Base-by-base conservation (phyloP, 2,888 invertebrate genomes). In the Lepidocyrtoides sp. region DNA sequence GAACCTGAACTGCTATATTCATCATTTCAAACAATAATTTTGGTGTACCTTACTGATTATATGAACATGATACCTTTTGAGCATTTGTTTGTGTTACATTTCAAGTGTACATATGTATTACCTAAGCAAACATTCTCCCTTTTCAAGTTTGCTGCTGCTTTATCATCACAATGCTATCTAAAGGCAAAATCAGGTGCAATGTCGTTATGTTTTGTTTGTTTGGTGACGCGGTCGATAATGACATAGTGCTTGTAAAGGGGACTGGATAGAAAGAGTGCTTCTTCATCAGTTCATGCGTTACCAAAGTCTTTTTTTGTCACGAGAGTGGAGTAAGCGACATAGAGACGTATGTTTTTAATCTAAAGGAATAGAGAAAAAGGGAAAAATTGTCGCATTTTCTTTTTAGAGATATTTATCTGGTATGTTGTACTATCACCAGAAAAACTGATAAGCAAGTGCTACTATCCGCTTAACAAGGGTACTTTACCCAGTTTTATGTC, bases 101-200 rank as follows among this genome's bases (percentile, higher is more conserved):
- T 72, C 77, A 48, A 48, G 41, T 20, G 32, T 41, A 63, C 14
- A 20, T 23, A 63, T 63, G 57, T 81, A n/a, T 26, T 41, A 83
- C 83, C 66, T 66, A 41, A 23, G 23, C 20, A 82, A 57, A 51
- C 14, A 77, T 77, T 77, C 29, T 51, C 29, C n/a, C 26, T 77
- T 77, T 51, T 77, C 51, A 51, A 51, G 51, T 77, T 77, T 48
- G 29, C 51, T 77, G 29, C 51, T 48, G n/a, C n/a, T n/a, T n/a
- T n/a, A n/a, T 75, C 26, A 44, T 75, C 44, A 75, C 48, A 81
- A 82, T 63, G 51, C 84, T 89, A 89, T 89, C 89, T 83, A 51
- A 63, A 77, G 89, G 44, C 4, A 60, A 89, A 83, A 89, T 89
- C 89, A 89, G 89, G 89, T 89, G 89, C 89, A 77, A 89, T 89